Conservation (phyloP, 2,888 invertebrate genomes). For the Seira musarum region DNA sequence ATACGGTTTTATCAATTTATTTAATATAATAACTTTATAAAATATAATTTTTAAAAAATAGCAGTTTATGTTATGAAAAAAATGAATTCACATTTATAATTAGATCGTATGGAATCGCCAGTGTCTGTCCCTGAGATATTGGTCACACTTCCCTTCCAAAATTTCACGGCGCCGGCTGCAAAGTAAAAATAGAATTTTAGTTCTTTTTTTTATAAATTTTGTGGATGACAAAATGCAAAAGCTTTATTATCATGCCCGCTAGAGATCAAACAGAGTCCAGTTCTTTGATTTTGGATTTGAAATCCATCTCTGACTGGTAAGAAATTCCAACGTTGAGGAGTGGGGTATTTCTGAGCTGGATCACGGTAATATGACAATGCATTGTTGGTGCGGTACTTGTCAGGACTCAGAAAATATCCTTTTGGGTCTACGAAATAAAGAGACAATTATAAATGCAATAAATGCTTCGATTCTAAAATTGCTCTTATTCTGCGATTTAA, state of each 20-base stretch:
- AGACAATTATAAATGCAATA: not conserved
- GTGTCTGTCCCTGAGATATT: conserved; percentile 58
- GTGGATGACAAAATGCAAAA: not conserved
- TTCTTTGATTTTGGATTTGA: conserved; percentile 65
- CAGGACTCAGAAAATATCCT: conserved; percentile 59
- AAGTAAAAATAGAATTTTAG: conserved; percentile 15
- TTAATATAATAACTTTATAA: too few relatives aligned
- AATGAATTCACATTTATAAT: too few relatives aligned
- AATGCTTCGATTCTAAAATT: not conserved
- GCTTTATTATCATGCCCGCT: conserved; percentile 54
- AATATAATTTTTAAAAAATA: too few relatives aligned
- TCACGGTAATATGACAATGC: conserved; percentile 63
- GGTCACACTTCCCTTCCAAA: conserved; percentile 65
- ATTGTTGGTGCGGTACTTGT: conserved; percentile 63
- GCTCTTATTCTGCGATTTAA: not conserved
- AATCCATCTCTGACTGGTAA: conserved; percentile 52
- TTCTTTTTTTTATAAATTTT: conserved; percentile 7
- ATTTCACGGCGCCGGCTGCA: conserved; percentile 62
- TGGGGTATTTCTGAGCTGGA: conserved; percentile 63
- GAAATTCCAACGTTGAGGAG: conserved; percentile 63
- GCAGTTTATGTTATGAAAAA: too few relatives aligned
- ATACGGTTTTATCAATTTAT: too few relatives aligned
- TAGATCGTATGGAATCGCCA: conserved; percentile 59
- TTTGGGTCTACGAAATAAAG: conserved; percentile 18
- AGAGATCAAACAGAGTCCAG: conserved; percentile 59